These are phyloP conservation scores for Caenorhabditis doughertyi DNA, from an alignment of 2,888 invertebrate species.

Conservation along the genomic window DNA sequence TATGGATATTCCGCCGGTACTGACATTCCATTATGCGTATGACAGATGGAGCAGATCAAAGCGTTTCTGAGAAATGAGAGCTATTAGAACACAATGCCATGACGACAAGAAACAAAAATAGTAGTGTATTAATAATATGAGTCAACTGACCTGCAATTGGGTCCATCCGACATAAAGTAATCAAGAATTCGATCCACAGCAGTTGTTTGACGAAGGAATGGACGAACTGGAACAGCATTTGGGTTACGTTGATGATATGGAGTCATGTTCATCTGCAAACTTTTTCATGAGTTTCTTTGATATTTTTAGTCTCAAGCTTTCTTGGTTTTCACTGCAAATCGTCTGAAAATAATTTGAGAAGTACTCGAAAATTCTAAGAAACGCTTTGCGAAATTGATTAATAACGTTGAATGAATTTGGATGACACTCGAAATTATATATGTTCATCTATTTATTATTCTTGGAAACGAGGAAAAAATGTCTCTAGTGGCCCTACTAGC, in stretches of 20 bases:
- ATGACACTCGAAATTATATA: neutral
- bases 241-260: conserved; percentile 36
- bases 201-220: conserved; percentile 85
- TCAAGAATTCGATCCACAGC: conserved; percentile 93
- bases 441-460: neutral
- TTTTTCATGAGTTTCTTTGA: neutral
- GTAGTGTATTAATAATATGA: neutral
- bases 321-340: too few relatives aligned
- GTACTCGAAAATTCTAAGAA: neutral
- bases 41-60: conserved; percentile 93
- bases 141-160: conserved; percentile 87
- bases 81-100: conserved; percentile 6
- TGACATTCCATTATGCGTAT: conserved; percentile 94
- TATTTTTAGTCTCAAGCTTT: neutral
- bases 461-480: neutral
- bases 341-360: neutral
- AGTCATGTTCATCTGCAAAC: conserved; percentile 40
- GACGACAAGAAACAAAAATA: conserved; percentile 9
- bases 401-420: neutral
- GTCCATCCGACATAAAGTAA: conserved; percentile 95
- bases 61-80: conserved; percentile 86
- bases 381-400: neutral
- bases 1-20: conserved; percentile 88
- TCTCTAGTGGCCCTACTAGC: neutral
- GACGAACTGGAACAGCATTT: conserved; percentile 51